phyloP scores from a whole-genome alignment of 2,113 vertebrate genomes.

The Acrocephalus kingi region DNA sequence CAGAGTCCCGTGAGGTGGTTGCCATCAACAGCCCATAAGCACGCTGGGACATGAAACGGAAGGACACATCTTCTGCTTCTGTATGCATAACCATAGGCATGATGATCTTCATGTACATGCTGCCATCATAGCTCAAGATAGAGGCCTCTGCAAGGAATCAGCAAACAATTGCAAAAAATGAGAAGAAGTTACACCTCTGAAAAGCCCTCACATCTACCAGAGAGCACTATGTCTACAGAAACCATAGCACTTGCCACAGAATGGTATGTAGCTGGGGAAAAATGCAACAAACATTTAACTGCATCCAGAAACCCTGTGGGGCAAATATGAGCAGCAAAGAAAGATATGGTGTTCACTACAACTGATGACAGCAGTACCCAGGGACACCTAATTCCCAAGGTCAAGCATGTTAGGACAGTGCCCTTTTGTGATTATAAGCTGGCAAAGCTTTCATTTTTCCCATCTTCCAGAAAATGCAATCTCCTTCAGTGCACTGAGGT shows the following conservation, averaged over 20 bases:
- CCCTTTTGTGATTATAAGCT: neutral
- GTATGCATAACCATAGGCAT: slow-evolving; percentile 94
- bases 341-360: neutral
- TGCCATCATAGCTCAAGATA: slow-evolving; percentile 92
- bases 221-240: neutral
- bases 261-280: neutral
- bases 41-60: slow-evolving; percentile 95
- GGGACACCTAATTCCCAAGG: neutral
- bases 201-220: neutral
- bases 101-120: slow-evolving; percentile 98
- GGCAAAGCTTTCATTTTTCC: neutral
- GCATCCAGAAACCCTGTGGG: neutral
- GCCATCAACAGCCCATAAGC: slow-evolving; percentile 94
- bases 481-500: neutral
- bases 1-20: slow-evolving; percentile 91
- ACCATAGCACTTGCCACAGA: neutral
- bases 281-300: neutral
- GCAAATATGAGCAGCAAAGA: neutral
- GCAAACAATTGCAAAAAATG: neutral
- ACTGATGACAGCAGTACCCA: neutral
- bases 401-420: neutral
- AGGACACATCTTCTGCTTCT: slow-evolving; percentile 94
- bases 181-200: neutral
- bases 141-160: slow-evolving; percentile 85
- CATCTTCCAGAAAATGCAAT: neutral